phyloP scores from a whole-genome alignment of 2,888 invertebrate species.

The Xylota segnis region DNA sequence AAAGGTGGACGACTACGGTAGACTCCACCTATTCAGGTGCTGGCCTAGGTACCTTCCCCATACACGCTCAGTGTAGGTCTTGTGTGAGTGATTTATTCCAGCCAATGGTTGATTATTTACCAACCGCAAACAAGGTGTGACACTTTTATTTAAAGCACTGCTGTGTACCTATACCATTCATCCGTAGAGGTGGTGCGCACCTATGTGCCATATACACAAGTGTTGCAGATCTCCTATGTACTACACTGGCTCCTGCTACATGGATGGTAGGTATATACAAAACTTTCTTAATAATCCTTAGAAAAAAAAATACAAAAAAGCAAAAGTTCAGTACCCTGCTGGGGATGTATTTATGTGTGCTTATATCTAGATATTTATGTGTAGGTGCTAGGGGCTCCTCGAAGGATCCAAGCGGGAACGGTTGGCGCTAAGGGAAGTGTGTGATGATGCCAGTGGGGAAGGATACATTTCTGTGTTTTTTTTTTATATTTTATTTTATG shows the following conservation, averaged over 20 bases:
- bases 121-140: constrained; percentile 82
- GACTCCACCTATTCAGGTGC: constrained; percentile 77
- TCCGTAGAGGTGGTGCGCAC: constrained; percentile 78
- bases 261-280: constrained; percentile 69
- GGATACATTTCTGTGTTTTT: constrained; percentile 28
- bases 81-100: constrained; percentile 83
- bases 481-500: constrained; percentile 54
- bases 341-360: constrained; percentile 77
- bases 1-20: constrained; percentile 75
- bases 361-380: constrained; percentile 74
- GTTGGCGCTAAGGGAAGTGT: constrained; percentile 21
- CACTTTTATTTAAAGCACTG: constrained; percentile 79
- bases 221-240: constrained; percentile 50
- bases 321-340: constrained; percentile 76
- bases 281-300: constrained; percentile 76
- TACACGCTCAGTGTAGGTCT: constrained; percentile 75
- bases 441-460: constrained; percentile 50
- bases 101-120: constrained; percentile 84
- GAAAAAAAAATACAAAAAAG: constrained; percentile 46
- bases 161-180: constrained; percentile 75
- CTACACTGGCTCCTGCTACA: constrained; percentile 29
- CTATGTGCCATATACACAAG: constrained; percentile 62
- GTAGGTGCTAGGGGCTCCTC: constrained; percentile 77
- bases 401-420: constrained; percentile 35
- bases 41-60: constrained; percentile 73